Percentiles rank a stretch among this genome's conserved stretches.
phyloP scores from a whole-genome alignment of 1,140 invertebrate genomes.

The Zaprionus lachaisei region DNA sequence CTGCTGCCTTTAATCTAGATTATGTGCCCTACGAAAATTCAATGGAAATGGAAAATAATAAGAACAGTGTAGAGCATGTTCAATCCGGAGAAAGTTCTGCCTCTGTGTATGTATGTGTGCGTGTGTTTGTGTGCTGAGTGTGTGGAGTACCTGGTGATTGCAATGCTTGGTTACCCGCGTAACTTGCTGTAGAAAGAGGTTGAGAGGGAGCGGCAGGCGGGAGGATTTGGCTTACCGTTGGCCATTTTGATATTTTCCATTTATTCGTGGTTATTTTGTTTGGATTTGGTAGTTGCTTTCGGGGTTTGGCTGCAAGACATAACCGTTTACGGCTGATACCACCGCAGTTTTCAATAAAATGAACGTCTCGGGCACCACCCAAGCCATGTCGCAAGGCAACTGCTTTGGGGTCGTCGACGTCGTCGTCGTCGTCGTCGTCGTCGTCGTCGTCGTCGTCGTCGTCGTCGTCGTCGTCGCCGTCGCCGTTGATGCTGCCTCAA shows the following conservation, averaged over 20 bases:
- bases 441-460: background rate
- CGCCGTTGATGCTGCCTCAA: slow-evolving; percentile 14
- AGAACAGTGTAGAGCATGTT: slow-evolving; percentile 53
- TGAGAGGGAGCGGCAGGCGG: background rate
- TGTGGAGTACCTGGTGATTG: slow-evolving; percentile 49
- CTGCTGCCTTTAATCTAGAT: slow-evolving; percentile 59
- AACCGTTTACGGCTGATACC: slow-evolving; percentile 63
- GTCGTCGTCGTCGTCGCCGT: background rate
- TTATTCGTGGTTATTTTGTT: slow-evolving; percentile 58
- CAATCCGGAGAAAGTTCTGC: slow-evolving; percentile 39
- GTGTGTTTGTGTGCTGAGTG: slow-evolving; percentile 16
- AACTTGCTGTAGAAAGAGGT: background rate
- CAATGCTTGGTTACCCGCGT: slow-evolving; percentile 12
- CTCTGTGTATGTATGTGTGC: slow-evolving; percentile 9
- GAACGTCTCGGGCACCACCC: slow-evolving; percentile 10
- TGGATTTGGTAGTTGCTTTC: slow-evolving; percentile 45
- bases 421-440: background rate
- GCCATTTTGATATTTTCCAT: slow-evolving; percentile 62
- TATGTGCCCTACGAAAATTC: slow-evolving; percentile 57
- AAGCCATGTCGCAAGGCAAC: slow-evolving; percentile 18
- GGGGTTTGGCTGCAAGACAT: slow-evolving; percentile 46
- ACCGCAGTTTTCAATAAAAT: slow-evolving; percentile 56
- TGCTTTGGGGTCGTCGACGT: background rate
- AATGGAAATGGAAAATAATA: slow-evolving; percentile 62
- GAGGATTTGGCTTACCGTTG: slow-evolving; percentile 46